These are phyloP conservation scores for Thalassarche chlororhynchos DNA, from an alignment of 2,113 vertebrate genomes.

Conservation along the genomic window DNA sequence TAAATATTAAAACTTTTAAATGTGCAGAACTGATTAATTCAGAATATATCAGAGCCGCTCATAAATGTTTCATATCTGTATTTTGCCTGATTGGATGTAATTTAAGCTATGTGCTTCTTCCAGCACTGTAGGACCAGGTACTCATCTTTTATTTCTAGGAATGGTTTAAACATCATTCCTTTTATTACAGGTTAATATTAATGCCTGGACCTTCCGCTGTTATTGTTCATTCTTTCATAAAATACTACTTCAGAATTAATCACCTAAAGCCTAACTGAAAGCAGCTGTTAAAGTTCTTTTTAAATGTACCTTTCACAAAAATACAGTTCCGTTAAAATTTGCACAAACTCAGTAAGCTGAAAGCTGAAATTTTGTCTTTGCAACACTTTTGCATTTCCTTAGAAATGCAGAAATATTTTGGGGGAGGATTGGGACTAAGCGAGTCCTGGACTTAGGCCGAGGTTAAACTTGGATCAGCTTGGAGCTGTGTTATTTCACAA, in stretches of 20 bases:
- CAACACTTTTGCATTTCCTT: background rate
- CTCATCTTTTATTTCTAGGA: slow-evolving; percentile 61
- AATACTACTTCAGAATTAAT: slow-evolving; percentile 39
- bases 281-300: background rate
- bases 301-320: background rate
- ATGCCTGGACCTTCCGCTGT: slow-evolving; percentile 27
- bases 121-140: slow-evolving; percentile 8
- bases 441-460: background rate
- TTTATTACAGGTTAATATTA: slow-evolving; percentile 66
- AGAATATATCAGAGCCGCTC: slow-evolving; percentile 74
- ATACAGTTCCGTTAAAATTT: background rate
- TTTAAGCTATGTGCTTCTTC: slow-evolving; percentile 60
- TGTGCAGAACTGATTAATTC: slow-evolving; percentile 80
- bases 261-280: background rate
- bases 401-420: background rate
- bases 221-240: slow-evolving; percentile 60
- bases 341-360: background rate
- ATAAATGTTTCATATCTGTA: slow-evolving; percentile 80
- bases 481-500: background rate
- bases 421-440: background rate
- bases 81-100: slow-evolving; percentile 76
- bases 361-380: background rate
- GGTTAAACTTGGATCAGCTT: background rate
- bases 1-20: slow-evolving; percentile 85
- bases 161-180: slow-evolving; percentile 49